Percentiles rank a stretch among this genome's conserved stretches.
Conservation (phyloP, 2,113 vertebrate genomes). For the Microcebus murinus region DNA sequence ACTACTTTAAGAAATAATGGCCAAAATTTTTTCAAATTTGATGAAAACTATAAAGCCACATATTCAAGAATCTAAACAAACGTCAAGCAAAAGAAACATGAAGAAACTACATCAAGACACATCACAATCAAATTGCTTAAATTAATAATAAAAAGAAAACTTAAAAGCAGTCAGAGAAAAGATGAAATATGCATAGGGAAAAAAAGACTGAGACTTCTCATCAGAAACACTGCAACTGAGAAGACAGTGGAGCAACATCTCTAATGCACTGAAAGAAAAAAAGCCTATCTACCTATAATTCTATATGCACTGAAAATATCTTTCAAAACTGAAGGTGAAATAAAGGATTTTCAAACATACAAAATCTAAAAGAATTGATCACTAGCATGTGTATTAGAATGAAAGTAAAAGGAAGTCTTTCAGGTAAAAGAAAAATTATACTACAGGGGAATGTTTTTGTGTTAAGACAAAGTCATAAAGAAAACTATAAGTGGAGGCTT, state of each 20-base stretch:
- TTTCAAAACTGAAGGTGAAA: background rate
- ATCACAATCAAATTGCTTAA: background rate
- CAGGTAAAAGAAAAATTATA: background rate
- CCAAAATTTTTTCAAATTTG: background rate
- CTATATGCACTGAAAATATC: background rate
- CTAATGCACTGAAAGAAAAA: conserved; percentile 30
- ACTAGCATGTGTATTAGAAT: background rate
- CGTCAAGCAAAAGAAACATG: background rate
- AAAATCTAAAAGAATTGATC: conserved; percentile 5
- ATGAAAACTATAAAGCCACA: conserved; percentile 25
- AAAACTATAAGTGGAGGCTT: background rate
- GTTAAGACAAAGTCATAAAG: background rate
- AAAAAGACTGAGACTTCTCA: background rate
- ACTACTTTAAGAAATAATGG: conserved; percentile 15
- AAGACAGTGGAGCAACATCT: background rate
- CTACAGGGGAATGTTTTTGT: background rate
- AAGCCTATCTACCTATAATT: background rate
- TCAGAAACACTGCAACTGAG: background rate
- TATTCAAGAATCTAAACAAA: background rate
- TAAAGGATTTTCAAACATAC: background rate
- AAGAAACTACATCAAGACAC: conserved; percentile 6
- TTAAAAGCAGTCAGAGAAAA: conserved; percentile 4
- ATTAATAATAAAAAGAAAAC: background rate
- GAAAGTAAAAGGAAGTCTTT: conserved; percentile 30
- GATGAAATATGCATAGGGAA: background rate